Percentiles rank a stretch among this genome's conserved stretches.
phyloP scores from a whole-genome alignment of 1,140 invertebrate genomes.

The Eupeodes corollae region DNA sequence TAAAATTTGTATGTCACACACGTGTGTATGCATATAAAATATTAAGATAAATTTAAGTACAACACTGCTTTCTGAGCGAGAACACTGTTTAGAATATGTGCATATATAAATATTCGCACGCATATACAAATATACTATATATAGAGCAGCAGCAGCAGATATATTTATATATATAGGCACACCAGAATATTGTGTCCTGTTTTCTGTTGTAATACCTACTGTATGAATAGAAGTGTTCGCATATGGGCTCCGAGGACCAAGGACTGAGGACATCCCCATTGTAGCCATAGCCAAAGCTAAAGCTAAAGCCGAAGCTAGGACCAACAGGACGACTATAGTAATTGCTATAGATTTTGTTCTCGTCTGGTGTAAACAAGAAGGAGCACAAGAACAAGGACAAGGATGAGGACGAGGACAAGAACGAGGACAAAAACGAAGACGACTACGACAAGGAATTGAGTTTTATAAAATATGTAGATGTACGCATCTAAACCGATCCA shows the following conservation, averaged over 20 bases:
- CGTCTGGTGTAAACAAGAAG: not conserved
- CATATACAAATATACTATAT: not conserved
- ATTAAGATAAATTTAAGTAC: no score
- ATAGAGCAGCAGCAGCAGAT: not conserved
- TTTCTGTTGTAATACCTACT: not conserved
- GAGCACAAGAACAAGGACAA: not conserved
- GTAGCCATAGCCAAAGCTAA: not conserved
- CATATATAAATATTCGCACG: no score
- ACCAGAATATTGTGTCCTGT: no score
- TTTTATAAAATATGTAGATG: not conserved
- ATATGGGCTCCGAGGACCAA: no score
- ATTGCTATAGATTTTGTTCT: not conserved
- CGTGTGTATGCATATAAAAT: no score
- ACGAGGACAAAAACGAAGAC: not conserved
- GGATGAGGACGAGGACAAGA: not conserved
- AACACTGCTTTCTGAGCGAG: no score
- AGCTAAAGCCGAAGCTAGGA: not conserved
- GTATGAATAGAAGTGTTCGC: not conserved
- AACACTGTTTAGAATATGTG: no score
- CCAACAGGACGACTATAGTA: not conserved
- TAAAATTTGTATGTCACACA: no score
- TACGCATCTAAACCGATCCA: not conserved
- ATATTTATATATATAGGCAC: not conserved
- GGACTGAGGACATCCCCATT: no score
- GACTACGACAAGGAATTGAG: not conserved